These are phyloP conservation scores for Emesis furor DNA, from an alignment of 2,888 invertebrate species.

Conservation along the genomic window DNA sequence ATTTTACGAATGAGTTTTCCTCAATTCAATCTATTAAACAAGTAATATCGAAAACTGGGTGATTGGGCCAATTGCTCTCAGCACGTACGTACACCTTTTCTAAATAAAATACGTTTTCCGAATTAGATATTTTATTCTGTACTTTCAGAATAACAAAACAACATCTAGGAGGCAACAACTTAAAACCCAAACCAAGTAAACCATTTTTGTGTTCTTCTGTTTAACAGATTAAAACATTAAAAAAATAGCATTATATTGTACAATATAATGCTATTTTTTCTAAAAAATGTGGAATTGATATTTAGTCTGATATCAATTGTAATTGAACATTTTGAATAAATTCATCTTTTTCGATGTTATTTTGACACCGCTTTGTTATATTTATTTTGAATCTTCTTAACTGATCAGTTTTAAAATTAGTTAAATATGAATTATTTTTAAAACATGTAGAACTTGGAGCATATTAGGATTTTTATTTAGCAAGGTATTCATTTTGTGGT, in stretches of 20 bases:
- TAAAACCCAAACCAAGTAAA: too few species aligned
- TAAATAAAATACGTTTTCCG: too few species aligned
- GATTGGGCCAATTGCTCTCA: too few species aligned
- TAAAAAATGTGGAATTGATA: neutral
- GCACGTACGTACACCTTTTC: too few species aligned
- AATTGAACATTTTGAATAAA: constrained; percentile 9
- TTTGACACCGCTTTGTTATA: constrained; percentile 9
- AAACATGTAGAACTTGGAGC: neutral
- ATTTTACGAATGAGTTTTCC: too few species aligned
- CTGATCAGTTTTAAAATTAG: constrained; percentile 8
- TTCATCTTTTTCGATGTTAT: neutral
- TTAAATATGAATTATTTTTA: neutral
- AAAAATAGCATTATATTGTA: constrained; percentile 6
- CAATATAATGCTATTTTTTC: neutral
- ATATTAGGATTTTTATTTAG: neutral
- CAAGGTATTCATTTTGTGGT: constrained; percentile 15
- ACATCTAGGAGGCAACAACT: too few species aligned
- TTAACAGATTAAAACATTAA: constrained; percentile 6
- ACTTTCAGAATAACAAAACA: too few species aligned
- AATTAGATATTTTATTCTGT: too few species aligned
- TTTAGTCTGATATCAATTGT: neutral
- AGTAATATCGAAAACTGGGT: too few species aligned
- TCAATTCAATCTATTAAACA: too few species aligned
- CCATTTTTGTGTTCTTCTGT: neutral
- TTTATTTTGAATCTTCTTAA: neutral